Conservation (phyloP, 30 jellyfish, hydroid and myxozoan genomes). For the Morbakka virulenta region DNA sequence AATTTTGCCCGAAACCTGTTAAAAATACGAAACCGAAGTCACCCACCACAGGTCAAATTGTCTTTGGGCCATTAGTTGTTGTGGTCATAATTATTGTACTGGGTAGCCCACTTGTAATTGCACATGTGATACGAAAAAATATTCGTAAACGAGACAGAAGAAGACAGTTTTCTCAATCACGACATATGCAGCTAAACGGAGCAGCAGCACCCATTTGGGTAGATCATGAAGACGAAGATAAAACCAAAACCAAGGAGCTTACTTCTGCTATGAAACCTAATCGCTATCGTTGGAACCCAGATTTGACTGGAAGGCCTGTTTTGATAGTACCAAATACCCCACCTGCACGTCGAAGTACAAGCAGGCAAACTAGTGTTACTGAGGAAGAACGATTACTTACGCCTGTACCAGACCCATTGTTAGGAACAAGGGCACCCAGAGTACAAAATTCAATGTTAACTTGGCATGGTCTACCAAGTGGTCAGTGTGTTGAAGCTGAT, state of each 20-base stretch:
- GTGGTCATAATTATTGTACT: slow-evolving; percentile 38
- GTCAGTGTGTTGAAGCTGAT: slow-evolving; percentile 44
- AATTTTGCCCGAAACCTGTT: slow-evolving; percentile 33
- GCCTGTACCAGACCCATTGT: too few relatives aligned
- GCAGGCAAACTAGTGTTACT: too few relatives aligned
- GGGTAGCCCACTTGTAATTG: slow-evolving; percentile 58
- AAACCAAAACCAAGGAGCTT: background rate
- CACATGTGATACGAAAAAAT: slow-evolving; percentile 45
- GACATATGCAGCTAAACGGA: slow-evolving; percentile 46
- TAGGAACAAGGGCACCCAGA: too few relatives aligned
- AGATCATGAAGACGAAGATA: slow-evolving; percentile 38
- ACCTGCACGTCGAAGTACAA: slow-evolving; percentile 53
- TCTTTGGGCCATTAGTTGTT: slow-evolving; percentile 51
- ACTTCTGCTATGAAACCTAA: slow-evolving; percentile 6
- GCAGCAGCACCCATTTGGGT: slow-evolving; percentile 33
- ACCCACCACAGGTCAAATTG: slow-evolving; percentile 7
- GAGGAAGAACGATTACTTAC: too few relatives aligned
- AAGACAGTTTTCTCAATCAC: slow-evolving; percentile 27
- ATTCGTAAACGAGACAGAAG: slow-evolving; percentile 52
- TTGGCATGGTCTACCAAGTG: slow-evolving; percentile 64
- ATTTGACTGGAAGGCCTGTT: slow-evolving; percentile 31
- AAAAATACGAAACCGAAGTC: too few relatives aligned
- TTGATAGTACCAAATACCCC: slow-evolving; percentile 46
- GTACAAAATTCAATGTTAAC: too few relatives aligned
- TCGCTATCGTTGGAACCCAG: slow-evolving; percentile 68